Conservation (phyloP, 2,113 vertebrate species). For the Athene noctua region DNA sequence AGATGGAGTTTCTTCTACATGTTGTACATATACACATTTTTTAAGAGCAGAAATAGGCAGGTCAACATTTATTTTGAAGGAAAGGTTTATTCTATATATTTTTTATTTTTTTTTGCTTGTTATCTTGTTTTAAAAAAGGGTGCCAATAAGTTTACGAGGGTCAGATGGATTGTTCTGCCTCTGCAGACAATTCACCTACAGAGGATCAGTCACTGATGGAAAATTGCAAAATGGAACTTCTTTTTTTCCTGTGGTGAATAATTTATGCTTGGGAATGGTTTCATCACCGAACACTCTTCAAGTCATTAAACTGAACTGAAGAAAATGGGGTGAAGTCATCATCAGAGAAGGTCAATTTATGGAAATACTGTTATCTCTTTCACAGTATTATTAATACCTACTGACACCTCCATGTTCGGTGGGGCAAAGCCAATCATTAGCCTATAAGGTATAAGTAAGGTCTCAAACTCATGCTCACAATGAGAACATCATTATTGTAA, state of each 20-base stretch:
- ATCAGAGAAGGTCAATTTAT: conserved; percentile 71
- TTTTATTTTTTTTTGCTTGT: not conserved
- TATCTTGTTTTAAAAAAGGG: not conserved
- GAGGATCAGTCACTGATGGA: conserved; percentile 22
- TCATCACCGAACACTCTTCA: conserved; percentile 50
- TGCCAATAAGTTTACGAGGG: not conserved
- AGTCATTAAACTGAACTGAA: conserved; percentile 71
- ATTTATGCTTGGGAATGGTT: conserved; percentile 71
- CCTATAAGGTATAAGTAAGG: conserved; percentile 29
- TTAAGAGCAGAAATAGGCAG: not conserved
- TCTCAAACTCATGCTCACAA: conserved; percentile 2
- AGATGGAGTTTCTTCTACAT: not conserved
- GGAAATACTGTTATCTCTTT: conserved; percentile 72
- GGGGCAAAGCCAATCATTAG: conserved; percentile 49
- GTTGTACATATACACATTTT: not conserved
- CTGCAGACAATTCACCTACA: conserved; percentile 37
- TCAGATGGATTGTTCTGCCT: conserved; percentile 17
- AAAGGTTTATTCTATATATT: not conserved
- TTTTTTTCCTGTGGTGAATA: conserved; percentile 60
- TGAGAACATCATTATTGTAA: not conserved
- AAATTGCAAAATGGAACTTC: conserved; percentile 49
- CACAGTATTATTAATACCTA: conserved; percentile 65
- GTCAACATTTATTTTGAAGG: not conserved
- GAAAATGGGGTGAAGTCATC: conserved; percentile 71
- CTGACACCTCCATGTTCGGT: conserved; percentile 20